phyloP scores from a whole-genome alignment of 2,797 vertebrate species.

The Coregonus ussuriensis region DNA sequence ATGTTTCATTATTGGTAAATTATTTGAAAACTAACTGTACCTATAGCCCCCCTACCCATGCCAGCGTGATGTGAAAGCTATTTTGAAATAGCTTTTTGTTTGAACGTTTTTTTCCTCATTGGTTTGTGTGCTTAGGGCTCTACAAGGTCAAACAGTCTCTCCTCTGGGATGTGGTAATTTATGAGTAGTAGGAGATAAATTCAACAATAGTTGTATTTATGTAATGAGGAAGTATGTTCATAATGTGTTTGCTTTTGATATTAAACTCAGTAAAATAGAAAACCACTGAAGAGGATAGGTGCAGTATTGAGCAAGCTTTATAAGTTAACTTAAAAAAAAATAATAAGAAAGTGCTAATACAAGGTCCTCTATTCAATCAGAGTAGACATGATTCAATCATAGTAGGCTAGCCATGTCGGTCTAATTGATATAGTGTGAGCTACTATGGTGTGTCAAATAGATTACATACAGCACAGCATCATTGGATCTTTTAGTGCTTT shows the following conservation, averaged over 20 bases:
- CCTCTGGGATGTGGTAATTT: not conserved
- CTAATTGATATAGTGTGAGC: too few species aligned
- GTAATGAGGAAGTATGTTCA: not conserved
- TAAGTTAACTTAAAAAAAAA: not conserved
- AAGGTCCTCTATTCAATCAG: not conserved
- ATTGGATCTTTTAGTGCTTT: too few species aligned
- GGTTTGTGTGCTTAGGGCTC: not conserved
- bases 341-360: too few species aligned
- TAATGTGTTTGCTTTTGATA: not conserved
- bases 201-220: not conserved
- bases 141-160: not conserved
- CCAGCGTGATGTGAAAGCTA: not conserved
- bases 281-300: not conserved
- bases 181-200: not conserved
- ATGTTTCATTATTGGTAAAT: not conserved
- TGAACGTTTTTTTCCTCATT: not conserved
- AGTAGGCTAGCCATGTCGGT: not conserved
- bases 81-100: not conserved
- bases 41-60: not conserved
- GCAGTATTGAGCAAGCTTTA: not conserved
- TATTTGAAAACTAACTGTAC: not conserved
- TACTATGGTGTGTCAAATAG: too few species aligned
- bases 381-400: not conserved
- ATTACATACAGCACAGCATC: not conserved
- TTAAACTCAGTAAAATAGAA: not conserved